A percentile compares a stretch with the other conserved stretches of the same genome.
These are phyloP conservation scores for Drosophila melanosoma DNA, from an alignment of 2,888 invertebrate genomes.

Conservation along the genomic window DNA sequence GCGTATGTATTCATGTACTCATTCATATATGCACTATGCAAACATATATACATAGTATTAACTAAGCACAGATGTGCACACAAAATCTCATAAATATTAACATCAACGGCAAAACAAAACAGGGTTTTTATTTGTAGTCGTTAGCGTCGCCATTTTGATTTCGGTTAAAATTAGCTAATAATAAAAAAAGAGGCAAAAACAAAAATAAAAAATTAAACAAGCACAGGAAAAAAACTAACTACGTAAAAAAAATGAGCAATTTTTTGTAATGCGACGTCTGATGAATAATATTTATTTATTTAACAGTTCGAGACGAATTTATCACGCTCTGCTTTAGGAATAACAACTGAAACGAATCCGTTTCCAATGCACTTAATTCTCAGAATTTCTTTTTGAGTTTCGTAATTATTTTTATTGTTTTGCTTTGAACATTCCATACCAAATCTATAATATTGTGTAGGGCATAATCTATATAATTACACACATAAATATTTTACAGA, in stretches of 20 bases:
- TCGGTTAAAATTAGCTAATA: constrained; percentile 76
- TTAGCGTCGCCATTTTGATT: constrained; percentile 68
- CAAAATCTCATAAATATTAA: constrained; percentile 60
- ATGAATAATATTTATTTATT: constrained; percentile 6
- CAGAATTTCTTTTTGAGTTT: background rate
- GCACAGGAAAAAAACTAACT: constrained; percentile 31
- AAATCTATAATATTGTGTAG: background rate
- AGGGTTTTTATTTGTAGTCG: constrained; percentile 36
- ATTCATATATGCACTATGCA: constrained; percentile 23
- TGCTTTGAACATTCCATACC: background rate
- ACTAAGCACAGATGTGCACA: constrained; percentile 25
- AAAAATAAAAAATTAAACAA: constrained; percentile 52
- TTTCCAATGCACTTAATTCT: background rate
- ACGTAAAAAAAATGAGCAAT: constrained; percentile 5
- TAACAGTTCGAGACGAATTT: constrained; percentile 13
- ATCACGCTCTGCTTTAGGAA: constrained; percentile 17
- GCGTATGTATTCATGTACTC: constrained; percentile 5
- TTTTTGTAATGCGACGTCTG: constrained; percentile 39
- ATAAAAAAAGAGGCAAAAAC: constrained; percentile 40
- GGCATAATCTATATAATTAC: constrained; percentile 20
- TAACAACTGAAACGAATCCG: constrained; percentile 15
- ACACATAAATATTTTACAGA: constrained; percentile 8
- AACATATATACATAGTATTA: constrained; percentile 18
- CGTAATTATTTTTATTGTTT: background rate
- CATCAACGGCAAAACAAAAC: constrained; percentile 33